A percentile compares a stretch with the other conserved stretches of the same genome.
phyloP scores from a whole-genome alignment of 2,113 vertebrate species.

The Thalassoma bifasciatum region DNA sequence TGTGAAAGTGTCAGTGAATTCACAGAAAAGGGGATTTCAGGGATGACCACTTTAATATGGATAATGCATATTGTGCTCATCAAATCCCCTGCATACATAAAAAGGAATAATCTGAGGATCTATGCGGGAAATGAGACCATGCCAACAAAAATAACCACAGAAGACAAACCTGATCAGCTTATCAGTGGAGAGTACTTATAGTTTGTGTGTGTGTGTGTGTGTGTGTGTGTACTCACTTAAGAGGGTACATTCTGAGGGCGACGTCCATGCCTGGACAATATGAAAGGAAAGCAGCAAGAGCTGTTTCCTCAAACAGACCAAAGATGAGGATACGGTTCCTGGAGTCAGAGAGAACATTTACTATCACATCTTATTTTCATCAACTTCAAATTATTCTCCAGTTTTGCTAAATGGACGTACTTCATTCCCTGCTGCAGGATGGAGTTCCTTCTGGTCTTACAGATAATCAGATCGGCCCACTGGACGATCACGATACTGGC shows the following conservation, averaged over 20 bases:
- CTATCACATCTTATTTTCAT: not conserved
- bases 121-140: not conserved
- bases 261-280: slow-evolving; percentile 88
- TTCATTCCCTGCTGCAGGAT: slow-evolving; percentile 95
- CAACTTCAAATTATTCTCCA: not conserved
- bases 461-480: slow-evolving; percentile 95
- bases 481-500: slow-evolving; percentile 92
- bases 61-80: slow-evolving; percentile 5
- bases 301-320: slow-evolving; percentile 86
- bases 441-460: slow-evolving; percentile 93
- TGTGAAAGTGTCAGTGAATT: not conserved
- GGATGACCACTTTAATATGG: slow-evolving; percentile 4
- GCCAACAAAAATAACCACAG: not conserved
- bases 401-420: slow-evolving; percentile 72
- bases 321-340: slow-evolving; percentile 87
- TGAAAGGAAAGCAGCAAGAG: slow-evolving; percentile 85
- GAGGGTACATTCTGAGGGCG: slow-evolving; percentile 87
- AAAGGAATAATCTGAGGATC: not conserved
- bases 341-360: not conserved
- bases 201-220: not conserved
- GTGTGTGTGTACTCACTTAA: slow-evolving; percentile 80
- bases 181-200: too few relatives aligned
- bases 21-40: slow-evolving; percentile 29
- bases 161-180: too few relatives aligned
- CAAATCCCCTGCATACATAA: not conserved